Evolutionary conservation across 2,113 vertebrate genomes (phyloP).

Genomic region (Malurus alboscapulatus): DNA sequence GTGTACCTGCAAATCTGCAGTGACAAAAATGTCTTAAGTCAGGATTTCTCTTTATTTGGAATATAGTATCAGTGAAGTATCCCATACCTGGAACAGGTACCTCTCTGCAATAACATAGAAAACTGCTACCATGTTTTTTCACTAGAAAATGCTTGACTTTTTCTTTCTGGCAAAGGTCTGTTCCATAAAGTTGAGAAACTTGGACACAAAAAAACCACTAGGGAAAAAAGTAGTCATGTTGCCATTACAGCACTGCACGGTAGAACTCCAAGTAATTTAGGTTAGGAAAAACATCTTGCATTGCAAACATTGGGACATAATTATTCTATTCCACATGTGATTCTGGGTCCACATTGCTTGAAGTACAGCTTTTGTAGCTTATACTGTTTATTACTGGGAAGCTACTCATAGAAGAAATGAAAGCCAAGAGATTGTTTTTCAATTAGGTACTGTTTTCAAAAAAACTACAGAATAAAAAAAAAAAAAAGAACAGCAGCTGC

Average conservation of each 20-base stretch:
- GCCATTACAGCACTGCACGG: neutral
- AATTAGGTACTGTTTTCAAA: neutral
- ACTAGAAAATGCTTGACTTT: neutral
- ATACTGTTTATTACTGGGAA: neutral
- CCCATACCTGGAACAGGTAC: neutral
- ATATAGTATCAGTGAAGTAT: neutral
- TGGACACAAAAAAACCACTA: neutral
- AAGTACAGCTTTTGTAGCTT: neutral
- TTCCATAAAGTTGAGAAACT: neutral
- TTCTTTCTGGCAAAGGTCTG: neutral
- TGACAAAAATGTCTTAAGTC: neutral
- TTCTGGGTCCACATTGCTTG: neutral
- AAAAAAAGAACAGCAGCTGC: neutral
- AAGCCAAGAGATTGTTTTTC: neutral
- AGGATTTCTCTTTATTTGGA: neutral
- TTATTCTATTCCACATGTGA: neutral
- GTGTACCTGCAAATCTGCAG: conserved; percentile 47
- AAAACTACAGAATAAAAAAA: neutral
- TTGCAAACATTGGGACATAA: neutral
- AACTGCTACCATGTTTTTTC: neutral
- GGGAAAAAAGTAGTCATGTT: neutral
- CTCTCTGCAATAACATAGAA: neutral
- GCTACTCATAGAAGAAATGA: neutral
- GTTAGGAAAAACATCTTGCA: neutral
- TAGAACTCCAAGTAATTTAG: neutral